These are phyloP conservation scores for Brachyopa scutellaris DNA, from an alignment of 2,888 invertebrate species.

Conservation along the genomic window DNA sequence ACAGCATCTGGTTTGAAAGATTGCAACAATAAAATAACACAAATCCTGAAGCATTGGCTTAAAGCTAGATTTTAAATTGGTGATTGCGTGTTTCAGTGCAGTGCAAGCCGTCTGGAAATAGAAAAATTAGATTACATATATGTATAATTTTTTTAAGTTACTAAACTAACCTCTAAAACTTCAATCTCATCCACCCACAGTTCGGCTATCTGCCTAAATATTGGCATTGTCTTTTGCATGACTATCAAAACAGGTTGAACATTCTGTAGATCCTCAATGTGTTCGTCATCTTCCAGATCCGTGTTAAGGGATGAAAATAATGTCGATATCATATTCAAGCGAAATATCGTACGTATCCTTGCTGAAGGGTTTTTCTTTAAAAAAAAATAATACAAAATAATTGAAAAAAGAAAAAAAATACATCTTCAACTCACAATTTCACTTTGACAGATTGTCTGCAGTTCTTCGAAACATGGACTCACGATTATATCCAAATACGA, in stretches of 20 bases:
- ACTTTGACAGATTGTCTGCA: slow-evolving; percentile 83
- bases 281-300: slow-evolving; percentile 80
- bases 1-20: slow-evolving; percentile 87
- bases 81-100: slow-evolving; percentile 88
- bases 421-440: slow-evolving; percentile 81
- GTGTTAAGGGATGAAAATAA: slow-evolving; percentile 85
- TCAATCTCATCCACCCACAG: slow-evolving; percentile 85
- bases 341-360: slow-evolving; percentile 84
- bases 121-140: not conserved
- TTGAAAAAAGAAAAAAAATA: not conserved
- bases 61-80: slow-evolving; percentile 88
- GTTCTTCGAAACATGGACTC: slow-evolving; percentile 86
- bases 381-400: slow-evolving; percentile 1
- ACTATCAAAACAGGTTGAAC: slow-evolving; percentile 85
- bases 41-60: slow-evolving; percentile 87
- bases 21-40: slow-evolving; percentile 86
- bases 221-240: slow-evolving; percentile 85
- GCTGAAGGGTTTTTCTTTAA: slow-evolving; percentile 82
- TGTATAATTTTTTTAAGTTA: too few species aligned
- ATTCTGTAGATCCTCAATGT: slow-evolving; percentile 77
- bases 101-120: slow-evolving; percentile 87
- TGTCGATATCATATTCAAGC: slow-evolving; percentile 87
- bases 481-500: slow-evolving; percentile 87
- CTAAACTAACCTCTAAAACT: slow-evolving; percentile 84
- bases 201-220: slow-evolving; percentile 84